Base-by-base conservation (phyloP, 2,797 vertebrate genomes). In the Diplodus puntazzo region DNA sequence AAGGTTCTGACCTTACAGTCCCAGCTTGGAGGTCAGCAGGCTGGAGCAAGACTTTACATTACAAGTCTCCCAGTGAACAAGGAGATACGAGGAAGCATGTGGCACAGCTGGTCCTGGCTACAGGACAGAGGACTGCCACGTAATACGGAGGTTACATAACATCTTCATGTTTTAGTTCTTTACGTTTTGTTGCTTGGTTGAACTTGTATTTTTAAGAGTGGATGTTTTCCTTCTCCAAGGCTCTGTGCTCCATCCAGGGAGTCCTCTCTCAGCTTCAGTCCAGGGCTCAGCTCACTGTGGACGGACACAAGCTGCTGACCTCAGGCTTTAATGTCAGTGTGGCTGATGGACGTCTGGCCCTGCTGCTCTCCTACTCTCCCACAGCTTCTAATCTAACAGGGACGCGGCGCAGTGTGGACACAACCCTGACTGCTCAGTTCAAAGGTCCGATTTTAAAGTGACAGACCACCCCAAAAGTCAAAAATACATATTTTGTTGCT, bases 61-160 rank as follows among this genome's bases (percentile, higher is more conserved):
- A 93, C 89, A 69, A 79, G 73, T 48, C 76, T 79, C 58, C 81
- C 85, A 45, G 65, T 67, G 61, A 88, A 42, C 30, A 93, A 90
- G 65, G 94, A 95, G 73, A 39, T 96, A 57, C 89, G 83, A 50
- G 95, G 89, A 60, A 85, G 13, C 25, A 53, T 96, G 60, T 92
- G 90, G 80, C 95, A 96, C 75, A 94, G 85, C 61, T 96, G 92
- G 89, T 62, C 88, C 0, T 93, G 92, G 94, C 86, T 96, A 11
- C 87, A 92, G n/a, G 79, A 90, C 63, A 80, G 55, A 64, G 87
- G 94, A 64, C 58, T 96, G 25, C 95, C 95, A n/a, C 77, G 78
- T 48, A 87, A 82, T 20, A 54, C 92, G 16, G 91, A 94, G 94
- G 95, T 96, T 87, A 55, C 2, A n/a, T 21, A 7, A 43, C 3